Conservation (phyloP, 1,140 invertebrate species). For the Caenorhabditis brenneri region DNA sequence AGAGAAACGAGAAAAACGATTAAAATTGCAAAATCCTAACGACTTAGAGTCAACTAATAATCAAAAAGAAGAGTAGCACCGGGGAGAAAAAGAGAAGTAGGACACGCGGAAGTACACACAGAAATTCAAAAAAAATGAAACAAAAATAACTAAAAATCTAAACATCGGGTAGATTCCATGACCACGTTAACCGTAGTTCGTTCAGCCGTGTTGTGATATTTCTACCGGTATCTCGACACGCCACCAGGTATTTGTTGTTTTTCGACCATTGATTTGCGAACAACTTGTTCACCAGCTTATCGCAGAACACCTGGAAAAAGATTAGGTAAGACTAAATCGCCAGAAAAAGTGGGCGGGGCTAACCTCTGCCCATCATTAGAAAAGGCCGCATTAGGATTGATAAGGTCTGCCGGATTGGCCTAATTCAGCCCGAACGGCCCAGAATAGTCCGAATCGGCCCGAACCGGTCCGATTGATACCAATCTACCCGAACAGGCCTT, state of each 20-base stretch:
- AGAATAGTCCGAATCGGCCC: too few relatives aligned
- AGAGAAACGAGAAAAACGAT: neutral
- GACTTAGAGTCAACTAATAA: neutral
- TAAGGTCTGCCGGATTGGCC: too few relatives aligned
- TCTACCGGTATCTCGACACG: slow-evolving; percentile 62
- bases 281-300: slow-evolving; percentile 64
- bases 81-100: neutral
- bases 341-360: too few relatives aligned
- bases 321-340: too few relatives aligned
- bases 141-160: slow-evolving; percentile 28
- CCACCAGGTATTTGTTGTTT: slow-evolving; percentile 66
- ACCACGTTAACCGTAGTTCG: slow-evolving; percentile 67
- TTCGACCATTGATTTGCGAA: slow-evolving; percentile 70
- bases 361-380: too few relatives aligned
- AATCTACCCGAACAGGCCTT: too few relatives aligned
- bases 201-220: slow-evolving; percentile 64
- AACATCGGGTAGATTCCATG: slow-evolving; percentile 67
- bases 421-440: too few relatives aligned
- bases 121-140: neutral
- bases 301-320: slow-evolving; percentile 67
- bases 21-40: neutral
- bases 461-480: too few relatives aligned
- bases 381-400: too few relatives aligned
- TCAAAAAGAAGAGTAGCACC: neutral
- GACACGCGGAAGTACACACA: neutral